Evolutionary conservation across 2,888 invertebrate genomes (phyloP).

Genomic region (Saturnia japonica): DNA sequence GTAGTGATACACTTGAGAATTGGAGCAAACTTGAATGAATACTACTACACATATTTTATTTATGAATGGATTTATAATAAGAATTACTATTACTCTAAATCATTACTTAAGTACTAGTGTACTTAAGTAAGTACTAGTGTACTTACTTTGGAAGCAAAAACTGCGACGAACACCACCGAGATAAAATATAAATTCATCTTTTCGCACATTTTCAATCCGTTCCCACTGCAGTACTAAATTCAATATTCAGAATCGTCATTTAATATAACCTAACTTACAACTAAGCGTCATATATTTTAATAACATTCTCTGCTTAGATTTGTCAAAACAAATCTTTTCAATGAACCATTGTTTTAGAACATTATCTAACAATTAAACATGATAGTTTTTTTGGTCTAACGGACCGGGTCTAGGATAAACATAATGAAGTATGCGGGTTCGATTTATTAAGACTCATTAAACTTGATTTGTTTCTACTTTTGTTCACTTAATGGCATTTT

Average conservation of each 20-base stretch:
- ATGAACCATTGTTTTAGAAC: background rate
- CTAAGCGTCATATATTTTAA: background rate
- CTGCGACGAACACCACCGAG: background rate
- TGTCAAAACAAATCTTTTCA: constrained; percentile 1
- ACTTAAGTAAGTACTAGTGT: too few relatives aligned
- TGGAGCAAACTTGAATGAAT: too few relatives aligned
- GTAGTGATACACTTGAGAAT: too few relatives aligned
- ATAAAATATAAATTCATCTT: background rate
- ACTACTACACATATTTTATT: too few relatives aligned
- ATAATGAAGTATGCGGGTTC: too few relatives aligned
- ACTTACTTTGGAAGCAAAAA: constrained; percentile 1
- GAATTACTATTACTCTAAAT: too few relatives aligned
- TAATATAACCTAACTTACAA: background rate
- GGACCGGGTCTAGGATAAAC: background rate
- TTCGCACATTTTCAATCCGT: background rate
- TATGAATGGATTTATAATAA: too few relatives aligned
- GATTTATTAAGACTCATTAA: too few relatives aligned
- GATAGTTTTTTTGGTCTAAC: background rate
- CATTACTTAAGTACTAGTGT: background rate
- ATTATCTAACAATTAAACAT: background rate
- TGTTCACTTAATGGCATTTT: too few relatives aligned
- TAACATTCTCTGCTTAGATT: constrained; percentile 5
- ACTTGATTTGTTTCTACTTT: too few relatives aligned
- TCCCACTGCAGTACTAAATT: background rate
- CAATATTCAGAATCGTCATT: background rate